phyloP scores from a whole-genome alignment of 2,797 vertebrate genomes.

The Sorex maritimensis region DNA sequence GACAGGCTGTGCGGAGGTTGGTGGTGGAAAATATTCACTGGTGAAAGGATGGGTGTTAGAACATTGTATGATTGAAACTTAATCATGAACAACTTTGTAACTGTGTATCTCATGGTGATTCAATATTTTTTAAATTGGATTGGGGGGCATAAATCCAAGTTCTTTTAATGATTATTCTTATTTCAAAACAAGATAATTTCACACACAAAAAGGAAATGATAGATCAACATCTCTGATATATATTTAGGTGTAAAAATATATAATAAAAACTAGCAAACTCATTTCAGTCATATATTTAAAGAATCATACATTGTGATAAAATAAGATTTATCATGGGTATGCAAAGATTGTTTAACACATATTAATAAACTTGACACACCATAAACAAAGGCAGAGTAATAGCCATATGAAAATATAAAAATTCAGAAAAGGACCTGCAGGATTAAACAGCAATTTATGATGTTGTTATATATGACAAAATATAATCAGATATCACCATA shows the following conservation, averaged over 20 bases:
- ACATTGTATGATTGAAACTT: no score
- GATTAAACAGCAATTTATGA: background rate
- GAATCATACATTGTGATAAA: background rate
- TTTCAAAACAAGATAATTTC: background rate
- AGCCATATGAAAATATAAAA: background rate
- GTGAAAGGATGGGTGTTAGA: no score
- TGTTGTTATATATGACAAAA: background rate
- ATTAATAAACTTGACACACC: background rate
- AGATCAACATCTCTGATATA: background rate
- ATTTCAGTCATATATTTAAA: background rate
- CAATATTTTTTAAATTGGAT: background rate
- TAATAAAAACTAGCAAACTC: background rate
- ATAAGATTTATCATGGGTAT: background rate
- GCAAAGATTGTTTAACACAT: background rate
- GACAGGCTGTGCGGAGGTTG: no score
- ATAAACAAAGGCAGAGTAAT: background rate
- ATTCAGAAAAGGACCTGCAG: background rate
- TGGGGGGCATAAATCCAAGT: background rate
- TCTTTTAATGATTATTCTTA: background rate
- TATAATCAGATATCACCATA: background rate
- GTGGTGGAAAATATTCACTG: no score
- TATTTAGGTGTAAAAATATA: background rate
- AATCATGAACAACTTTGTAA: no score
- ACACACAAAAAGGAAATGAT: background rate
- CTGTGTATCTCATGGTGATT: no score